A percentile compares a stretch with the other conserved stretches of the same genome.
phyloP scores from a whole-genome alignment of 1,140 invertebrate genomes.

The Drosophila pectinifera region DNA sequence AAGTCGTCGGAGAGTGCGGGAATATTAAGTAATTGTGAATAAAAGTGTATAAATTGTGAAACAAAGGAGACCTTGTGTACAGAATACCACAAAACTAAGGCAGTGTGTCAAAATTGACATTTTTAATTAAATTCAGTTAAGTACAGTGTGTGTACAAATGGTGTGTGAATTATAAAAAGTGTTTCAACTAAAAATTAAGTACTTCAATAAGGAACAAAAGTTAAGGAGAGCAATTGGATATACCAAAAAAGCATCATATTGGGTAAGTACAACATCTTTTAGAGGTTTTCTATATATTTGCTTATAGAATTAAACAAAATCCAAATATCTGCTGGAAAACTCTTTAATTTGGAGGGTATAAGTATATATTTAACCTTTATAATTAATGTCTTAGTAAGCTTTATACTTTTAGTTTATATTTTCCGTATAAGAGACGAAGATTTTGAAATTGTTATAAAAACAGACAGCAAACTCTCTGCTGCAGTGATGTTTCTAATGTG shows the following conservation, averaged over 20 bases:
- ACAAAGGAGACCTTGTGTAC: background rate
- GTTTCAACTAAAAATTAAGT: background rate
- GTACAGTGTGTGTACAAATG: background rate
- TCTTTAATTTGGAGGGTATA: too few species aligned
- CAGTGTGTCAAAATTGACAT: background rate
- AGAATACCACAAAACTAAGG: background rate
- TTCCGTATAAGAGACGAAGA: too few species aligned
- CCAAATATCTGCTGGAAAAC: too few species aligned
- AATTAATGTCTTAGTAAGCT: too few species aligned
- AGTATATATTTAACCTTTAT: too few species aligned
- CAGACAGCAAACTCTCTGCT: too few species aligned
- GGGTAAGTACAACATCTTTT: background rate
- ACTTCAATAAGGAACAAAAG: background rate
- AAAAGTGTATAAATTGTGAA: background rate
- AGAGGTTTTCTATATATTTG: background rate
- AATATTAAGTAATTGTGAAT: conserved; percentile 1
- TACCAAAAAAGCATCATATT: background rate
- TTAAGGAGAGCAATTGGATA: conserved; percentile 1
- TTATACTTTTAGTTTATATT: too few species aligned
- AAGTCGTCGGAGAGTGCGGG: conserved; percentile 12
- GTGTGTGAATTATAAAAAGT: background rate
- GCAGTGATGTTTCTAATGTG: too few species aligned
- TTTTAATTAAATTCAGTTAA: too few species aligned
- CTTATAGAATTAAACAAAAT: too few species aligned
- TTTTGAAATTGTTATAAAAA: too few species aligned